Percentiles rank a stretch among this genome's conserved stretches.
Conservation (phyloP, 2,888 invertebrate genomes). For the Caenorhabditis zanzibari region DNA sequence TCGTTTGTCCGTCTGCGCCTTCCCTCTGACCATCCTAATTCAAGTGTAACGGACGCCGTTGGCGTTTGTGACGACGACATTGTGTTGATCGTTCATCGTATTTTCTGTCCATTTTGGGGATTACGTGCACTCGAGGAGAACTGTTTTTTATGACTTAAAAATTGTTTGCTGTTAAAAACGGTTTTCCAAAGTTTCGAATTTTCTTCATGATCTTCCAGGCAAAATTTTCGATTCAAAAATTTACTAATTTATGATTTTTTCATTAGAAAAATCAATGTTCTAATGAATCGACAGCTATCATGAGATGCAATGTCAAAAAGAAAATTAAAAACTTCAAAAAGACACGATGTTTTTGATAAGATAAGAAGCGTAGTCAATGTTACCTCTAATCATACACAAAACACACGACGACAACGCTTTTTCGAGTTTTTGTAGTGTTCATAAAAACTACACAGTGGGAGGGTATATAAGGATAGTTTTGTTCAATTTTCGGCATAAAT, state of each 20-base stretch:
- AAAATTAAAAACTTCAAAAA: background rate
- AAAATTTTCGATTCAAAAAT: too few species aligned
- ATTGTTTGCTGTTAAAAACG: too few species aligned
- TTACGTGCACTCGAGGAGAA: background rate
- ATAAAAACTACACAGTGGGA: background rate
- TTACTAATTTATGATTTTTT: too few species aligned
- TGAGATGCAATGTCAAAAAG: background rate
- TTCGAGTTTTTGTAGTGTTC: background rate
- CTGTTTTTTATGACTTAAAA: too few species aligned
- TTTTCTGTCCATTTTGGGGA: background rate
- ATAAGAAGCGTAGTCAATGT: background rate
- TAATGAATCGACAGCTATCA: too few species aligned
- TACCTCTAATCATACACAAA: constrained; percentile 9
- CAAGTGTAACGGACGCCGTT: constrained; percentile 15
- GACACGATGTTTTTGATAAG: constrained; percentile 5
- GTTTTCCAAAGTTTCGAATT: too few species aligned
- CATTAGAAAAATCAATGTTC: too few species aligned
- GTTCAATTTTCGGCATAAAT: too few species aligned
- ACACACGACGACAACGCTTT: background rate
- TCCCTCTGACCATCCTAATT: constrained; percentile 12
- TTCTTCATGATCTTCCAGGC: too few species aligned
- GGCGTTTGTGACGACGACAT: background rate
- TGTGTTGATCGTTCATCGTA: constrained; percentile 1
- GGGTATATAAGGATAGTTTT: too few species aligned
- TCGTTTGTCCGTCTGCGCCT: constrained; percentile 2